Conservation (phyloP, 2,888 invertebrate species). For the Lycaena phlaeas region DNA sequence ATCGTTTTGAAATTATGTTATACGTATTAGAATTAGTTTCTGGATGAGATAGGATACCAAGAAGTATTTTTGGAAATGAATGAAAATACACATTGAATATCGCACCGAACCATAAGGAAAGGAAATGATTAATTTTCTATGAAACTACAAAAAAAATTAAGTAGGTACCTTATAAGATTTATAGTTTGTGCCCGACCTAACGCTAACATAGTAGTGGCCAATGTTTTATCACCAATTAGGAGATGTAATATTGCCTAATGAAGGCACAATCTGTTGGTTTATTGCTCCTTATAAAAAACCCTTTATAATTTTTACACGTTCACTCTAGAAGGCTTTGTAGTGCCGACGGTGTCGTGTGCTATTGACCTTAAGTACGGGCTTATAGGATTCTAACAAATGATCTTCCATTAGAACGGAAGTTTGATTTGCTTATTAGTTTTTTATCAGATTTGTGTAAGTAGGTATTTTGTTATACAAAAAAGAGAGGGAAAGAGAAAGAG, state of each 20-base stretch:
- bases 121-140: no score
- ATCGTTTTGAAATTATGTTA: no score
- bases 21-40: no score
- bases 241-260: constrained; percentile 37
- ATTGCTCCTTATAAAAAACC: constrained; percentile 30
- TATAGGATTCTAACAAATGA: neutral
- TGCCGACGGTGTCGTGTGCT: constrained; percentile 29
- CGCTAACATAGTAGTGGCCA: constrained; percentile 2
- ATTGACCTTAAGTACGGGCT: constrained; percentile 5
- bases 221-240: constrained; percentile 28
- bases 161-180: neutral
- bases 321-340: constrained; percentile 41
- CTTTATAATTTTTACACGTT: constrained; percentile 44
- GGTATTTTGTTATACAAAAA: no score
- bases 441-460: neutral
- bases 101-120: no score
- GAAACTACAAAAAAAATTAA: no score
- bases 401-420: neutral
- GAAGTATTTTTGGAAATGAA: no score
- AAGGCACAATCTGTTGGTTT: constrained; percentile 40
- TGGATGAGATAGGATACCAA: no score
- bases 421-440: neutral
- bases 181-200: neutral
- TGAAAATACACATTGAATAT: no score
- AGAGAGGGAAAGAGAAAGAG: no score